phyloP scores from a whole-genome alignment of 2,113 vertebrate species.

The Dendropsophus ebraccatus region DNA sequence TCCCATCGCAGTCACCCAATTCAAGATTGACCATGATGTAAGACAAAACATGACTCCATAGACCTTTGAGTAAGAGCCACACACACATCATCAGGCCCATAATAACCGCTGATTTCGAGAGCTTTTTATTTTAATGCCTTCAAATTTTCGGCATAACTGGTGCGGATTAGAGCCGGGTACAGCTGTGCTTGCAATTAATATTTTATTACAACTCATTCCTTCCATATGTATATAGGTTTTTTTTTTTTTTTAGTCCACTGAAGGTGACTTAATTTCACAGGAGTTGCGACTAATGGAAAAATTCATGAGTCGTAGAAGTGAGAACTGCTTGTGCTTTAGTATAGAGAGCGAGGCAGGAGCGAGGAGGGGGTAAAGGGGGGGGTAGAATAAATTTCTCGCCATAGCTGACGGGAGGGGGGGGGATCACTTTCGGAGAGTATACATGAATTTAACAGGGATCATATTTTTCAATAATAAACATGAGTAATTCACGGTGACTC shows the following conservation, averaged over 20 bases:
- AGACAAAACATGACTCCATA: constrained; percentile 76
- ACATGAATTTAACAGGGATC: constrained; percentile 28
- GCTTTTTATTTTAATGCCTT: constrained; percentile 10
- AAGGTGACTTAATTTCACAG: constrained; percentile 48
- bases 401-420: neutral
- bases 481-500: constrained; percentile 28
- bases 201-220: constrained; percentile 56
- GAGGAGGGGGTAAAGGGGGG: neutral
- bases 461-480: constrained; percentile 43
- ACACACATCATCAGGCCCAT: constrained; percentile 73
- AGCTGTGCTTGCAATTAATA: constrained; percentile 53
- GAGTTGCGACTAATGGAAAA: constrained; percentile 40
- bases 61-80: constrained; percentile 62
- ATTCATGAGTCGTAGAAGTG: constrained; percentile 17
- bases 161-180: constrained; percentile 25
- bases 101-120: constrained; percentile 38
- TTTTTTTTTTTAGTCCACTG: neutral
- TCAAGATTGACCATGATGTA: constrained; percentile 74
- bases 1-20: constrained; percentile 76
- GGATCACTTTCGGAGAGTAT: neutral
- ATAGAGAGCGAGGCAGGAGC: neutral
- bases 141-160: constrained; percentile 22
- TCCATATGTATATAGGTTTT: constrained; percentile 20
- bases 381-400: neutral
- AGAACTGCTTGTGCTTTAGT: neutral